phyloP scores from a whole-genome alignment of 2,888 invertebrate species.

The Nomada fucata region DNA sequence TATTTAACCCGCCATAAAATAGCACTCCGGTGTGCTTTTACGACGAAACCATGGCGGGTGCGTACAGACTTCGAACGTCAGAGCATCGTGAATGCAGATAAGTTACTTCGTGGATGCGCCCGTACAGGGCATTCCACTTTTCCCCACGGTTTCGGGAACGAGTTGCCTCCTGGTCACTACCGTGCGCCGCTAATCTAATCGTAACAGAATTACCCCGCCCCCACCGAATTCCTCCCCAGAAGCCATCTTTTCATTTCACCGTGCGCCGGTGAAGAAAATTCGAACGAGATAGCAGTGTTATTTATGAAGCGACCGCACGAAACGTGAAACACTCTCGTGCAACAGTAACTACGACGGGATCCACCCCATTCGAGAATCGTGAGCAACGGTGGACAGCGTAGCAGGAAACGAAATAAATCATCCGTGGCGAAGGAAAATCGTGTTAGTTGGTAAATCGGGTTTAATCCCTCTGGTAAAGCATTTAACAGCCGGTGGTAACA shows the following conservation, averaged over 20 bases:
- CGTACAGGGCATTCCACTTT: conserved; percentile 57
- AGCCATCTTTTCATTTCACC: conserved; percentile 31
- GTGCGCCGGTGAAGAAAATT: background rate
- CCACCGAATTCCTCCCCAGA: conserved; percentile 25
- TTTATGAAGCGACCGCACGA: background rate
- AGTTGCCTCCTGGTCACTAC: conserved; percentile 42
- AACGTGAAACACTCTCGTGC: background rate
- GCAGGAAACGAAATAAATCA: background rate
- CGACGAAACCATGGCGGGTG: conserved; percentile 46
- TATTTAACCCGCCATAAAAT: conserved; percentile 70
- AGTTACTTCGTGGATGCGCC: conserved; percentile 45
- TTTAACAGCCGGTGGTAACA: conserved; percentile 32
- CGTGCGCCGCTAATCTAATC: conserved; percentile 45
- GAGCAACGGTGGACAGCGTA: background rate
- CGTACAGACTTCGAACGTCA: conserved; percentile 19
- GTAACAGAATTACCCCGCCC: conserved; percentile 33
- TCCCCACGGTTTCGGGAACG: conserved; percentile 25
- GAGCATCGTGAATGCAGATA: conserved; percentile 48
- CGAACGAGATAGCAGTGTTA: background rate
- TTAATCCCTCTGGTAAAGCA: conserved; percentile 49
- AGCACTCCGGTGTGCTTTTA: conserved; percentile 68
- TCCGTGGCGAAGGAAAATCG: conserved; percentile 23
- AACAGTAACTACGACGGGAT: background rate
- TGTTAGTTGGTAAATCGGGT: conserved; percentile 45
- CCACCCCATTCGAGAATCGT: background rate